phyloP scores from a whole-genome alignment of 2,797 vertebrate species.

The Myotis daubentonii region DNA sequence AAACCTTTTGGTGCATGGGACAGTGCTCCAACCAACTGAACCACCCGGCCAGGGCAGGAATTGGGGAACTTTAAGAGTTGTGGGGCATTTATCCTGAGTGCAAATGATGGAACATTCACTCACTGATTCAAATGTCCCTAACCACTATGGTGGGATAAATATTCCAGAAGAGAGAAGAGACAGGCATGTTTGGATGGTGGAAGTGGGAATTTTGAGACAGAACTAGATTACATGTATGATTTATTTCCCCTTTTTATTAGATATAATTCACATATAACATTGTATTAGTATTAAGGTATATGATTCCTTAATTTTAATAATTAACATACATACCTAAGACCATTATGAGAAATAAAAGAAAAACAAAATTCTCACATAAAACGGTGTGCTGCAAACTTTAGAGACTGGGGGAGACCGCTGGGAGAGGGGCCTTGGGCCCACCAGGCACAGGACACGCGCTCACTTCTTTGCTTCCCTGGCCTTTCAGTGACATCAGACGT shows the following conservation, averaged over 20 bases:
- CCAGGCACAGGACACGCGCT: not conserved
- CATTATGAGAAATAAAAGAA: not conserved
- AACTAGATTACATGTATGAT: not conserved
- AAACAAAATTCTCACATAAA: not conserved
- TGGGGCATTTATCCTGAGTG: not conserved
- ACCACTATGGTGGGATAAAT: not conserved
- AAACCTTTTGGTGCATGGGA: not conserved
- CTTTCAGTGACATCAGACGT: rapidly evolving
- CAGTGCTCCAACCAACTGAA: not conserved
- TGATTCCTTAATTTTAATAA: not conserved
- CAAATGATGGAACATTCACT: no score
- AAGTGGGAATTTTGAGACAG: not conserved
- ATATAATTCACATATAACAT: not conserved
- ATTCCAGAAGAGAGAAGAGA: not conserved
- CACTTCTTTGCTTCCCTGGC: rapidly evolving
- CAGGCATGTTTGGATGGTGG: rapidly evolving
- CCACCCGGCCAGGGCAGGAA: not conserved
- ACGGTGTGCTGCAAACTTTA: not conserved
- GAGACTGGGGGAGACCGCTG: no score
- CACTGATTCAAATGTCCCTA: not conserved
- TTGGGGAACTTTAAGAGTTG: not conserved
- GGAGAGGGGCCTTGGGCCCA: not conserved
- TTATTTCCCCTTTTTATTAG: not conserved
- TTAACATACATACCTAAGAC: not conserved
- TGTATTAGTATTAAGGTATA: not conserved